Evolutionary conservation across 2,797 vertebrate species (phyloP).

Genomic region (Centropyge bicolor): DNA sequence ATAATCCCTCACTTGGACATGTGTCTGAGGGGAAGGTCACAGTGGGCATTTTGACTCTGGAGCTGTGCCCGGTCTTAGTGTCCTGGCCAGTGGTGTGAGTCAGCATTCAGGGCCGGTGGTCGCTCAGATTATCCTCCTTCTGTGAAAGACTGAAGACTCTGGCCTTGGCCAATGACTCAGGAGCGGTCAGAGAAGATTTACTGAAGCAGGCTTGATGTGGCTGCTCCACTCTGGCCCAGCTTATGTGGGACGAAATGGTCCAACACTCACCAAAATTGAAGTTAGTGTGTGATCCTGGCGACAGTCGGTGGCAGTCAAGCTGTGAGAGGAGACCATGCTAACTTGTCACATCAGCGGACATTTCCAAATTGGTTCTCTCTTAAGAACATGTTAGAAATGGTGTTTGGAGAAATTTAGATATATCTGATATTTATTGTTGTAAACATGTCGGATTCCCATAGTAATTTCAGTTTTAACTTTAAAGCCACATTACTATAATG

Average conservation of each 20-base stretch:
- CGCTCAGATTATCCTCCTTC: conserved; percentile 37
- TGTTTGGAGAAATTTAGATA: not conserved
- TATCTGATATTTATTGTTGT: not conserved
- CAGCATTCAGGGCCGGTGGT: conserved; percentile 23
- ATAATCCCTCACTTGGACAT: conserved; percentile 28
- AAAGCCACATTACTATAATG: not conserved
- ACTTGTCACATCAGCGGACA: conserved; percentile 2
- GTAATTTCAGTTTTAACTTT: not conserved
- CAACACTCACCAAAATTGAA: conserved; percentile 27
- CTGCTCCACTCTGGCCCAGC: conserved; percentile 6
- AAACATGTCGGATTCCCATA: not conserved
- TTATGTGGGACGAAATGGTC: conserved; percentile 21
- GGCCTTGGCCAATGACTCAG: conserved; percentile 26
- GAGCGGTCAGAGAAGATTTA: conserved; percentile 49
- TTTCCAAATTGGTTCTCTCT: not conserved
- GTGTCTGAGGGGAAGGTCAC: conserved; percentile 51
- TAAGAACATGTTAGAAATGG: not conserved
- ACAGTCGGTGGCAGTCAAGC: not conserved
- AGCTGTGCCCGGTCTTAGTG: not conserved
- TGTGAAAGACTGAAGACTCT: conserved; percentile 27
- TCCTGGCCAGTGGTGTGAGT: conserved; percentile 34
- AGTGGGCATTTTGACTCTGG: conserved; percentile 4
- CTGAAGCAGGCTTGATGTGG: conserved; percentile 38
- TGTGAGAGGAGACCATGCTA: not conserved
- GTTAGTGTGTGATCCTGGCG: conserved; percentile 5